A percentile compares a stretch with the other conserved stretches of the same genome.
These are phyloP conservation scores for Aleiodes sp. DNA, from an alignment of 1,140 invertebrate species.

Conservation along the genomic window DNA sequence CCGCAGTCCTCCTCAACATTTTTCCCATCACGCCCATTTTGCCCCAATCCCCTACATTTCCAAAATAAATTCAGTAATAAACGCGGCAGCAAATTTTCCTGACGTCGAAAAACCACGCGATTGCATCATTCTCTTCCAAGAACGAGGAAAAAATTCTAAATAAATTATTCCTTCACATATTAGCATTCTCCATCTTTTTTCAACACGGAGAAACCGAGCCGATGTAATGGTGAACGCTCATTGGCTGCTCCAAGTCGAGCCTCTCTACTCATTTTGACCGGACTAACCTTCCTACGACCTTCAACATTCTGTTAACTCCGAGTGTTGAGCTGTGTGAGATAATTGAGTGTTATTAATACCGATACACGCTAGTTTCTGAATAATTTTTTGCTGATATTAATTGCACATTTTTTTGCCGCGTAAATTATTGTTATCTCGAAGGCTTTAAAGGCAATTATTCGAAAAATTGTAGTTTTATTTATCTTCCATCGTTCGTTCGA, in stretches of 20 bases:
- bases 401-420: too few relatives aligned
- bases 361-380: neutral
- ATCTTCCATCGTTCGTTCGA: too few relatives aligned
- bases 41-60: too few relatives aligned
- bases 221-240: neutral
- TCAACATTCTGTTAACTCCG: neutral
- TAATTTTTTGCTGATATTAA: too few relatives aligned
- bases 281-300: slow-evolving; percentile 3
- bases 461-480: too few relatives aligned
- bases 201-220: neutral
- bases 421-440: too few relatives aligned
- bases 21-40: too few relatives aligned
- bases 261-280: slow-evolving; percentile 3
- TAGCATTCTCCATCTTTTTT: neutral
- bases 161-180: neutral
- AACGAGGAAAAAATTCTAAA: neutral
- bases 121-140: neutral
- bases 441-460: too few relatives aligned
- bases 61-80: neutral
- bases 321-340: neutral
- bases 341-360: neutral
- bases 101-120: neutral
- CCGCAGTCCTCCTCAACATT: too few relatives aligned
- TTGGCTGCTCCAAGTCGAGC: slow-evolving; percentile 9
- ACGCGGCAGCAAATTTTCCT: neutral